Conservation (phyloP, 2,113 vertebrate genomes). For the Nothoprocta perdicaria region DNA sequence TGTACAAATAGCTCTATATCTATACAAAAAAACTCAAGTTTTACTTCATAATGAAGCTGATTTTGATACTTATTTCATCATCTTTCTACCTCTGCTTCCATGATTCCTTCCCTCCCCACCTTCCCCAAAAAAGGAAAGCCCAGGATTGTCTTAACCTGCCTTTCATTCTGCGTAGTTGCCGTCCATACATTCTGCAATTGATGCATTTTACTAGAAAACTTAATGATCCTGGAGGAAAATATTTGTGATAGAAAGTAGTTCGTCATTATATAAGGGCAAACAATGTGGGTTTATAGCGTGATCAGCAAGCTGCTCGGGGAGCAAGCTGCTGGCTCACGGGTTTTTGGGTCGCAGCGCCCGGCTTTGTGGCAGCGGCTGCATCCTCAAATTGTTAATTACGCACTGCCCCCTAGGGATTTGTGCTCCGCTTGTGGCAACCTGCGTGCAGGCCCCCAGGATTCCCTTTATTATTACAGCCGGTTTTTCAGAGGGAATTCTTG, state of each 20-base stretch:
- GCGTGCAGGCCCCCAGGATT: constrained; percentile 38
- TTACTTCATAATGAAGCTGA: neutral
- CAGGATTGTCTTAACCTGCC: neutral
- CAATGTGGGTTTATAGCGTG: neutral
- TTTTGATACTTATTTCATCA: neutral
- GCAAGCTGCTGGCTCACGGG: constrained; percentile 21
- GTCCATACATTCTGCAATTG: neutral
- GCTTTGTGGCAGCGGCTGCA: constrained; percentile 40
- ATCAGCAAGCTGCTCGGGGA: constrained; percentile 15
- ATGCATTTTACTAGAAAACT: neutral
- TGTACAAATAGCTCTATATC: neutral
- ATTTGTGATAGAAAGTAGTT: neutral
- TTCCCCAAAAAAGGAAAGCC: neutral
- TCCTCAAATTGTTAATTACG: constrained; percentile 67
- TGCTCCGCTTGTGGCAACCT: constrained; percentile 49
- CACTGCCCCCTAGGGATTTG: constrained; percentile 78
- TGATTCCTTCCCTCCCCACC: neutral
- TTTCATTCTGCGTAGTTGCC: neutral
- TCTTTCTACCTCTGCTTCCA: neutral
- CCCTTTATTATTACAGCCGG: constrained; percentile 10
- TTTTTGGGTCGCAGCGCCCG: constrained; percentile 9
- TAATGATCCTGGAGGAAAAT: neutral
- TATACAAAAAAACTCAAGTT: neutral
- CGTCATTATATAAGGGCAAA: neutral
- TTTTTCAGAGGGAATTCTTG: neutral